A percentile compares a stretch with the other conserved stretches of the same genome.
phyloP scores from a whole-genome alignment of 2,888 invertebrate species.

The Steromphala cineraria region DNA sequence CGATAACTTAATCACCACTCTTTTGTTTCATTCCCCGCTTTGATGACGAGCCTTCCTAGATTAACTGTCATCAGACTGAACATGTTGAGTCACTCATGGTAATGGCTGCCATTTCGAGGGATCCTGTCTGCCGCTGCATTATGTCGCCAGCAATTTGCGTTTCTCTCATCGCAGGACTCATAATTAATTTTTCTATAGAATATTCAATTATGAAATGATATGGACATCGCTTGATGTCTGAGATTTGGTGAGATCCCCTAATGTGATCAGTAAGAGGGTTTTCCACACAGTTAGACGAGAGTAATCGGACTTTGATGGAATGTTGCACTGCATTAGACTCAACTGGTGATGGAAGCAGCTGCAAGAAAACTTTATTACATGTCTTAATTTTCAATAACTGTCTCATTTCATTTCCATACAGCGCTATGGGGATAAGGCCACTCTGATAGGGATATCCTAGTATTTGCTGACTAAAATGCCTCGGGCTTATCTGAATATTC shows the following conservation, averaged over 20 bases:
- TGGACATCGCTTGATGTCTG: conserved; percentile 3
- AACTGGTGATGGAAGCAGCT: neutral
- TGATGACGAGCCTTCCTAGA: neutral
- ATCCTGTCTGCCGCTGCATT: neutral
- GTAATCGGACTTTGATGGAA: neutral
- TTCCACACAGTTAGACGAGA: neutral
- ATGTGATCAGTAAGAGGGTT: neutral
- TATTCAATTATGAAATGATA: conserved; percentile 10
- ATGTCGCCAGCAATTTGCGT: neutral
- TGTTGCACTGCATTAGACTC: neutral
- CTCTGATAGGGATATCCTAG: neutral
- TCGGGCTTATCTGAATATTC: neutral
- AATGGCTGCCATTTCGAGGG: neutral
- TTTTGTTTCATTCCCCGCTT: neutral
- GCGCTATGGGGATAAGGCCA: neutral
- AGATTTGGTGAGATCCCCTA: neutral
- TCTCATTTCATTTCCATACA: neutral
- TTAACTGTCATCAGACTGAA: neutral
- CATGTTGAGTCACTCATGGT: neutral
- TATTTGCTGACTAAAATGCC: neutral
- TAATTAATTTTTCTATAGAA: conserved; percentile 8
- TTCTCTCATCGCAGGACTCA: neutral
- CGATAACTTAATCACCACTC: neutral
- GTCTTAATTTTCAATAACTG: neutral
- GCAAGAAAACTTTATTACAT: neutral